Evolutionary conservation across 2,113 vertebrate genomes (phyloP).

Genomic region (Cryptotis parvus): DNA sequence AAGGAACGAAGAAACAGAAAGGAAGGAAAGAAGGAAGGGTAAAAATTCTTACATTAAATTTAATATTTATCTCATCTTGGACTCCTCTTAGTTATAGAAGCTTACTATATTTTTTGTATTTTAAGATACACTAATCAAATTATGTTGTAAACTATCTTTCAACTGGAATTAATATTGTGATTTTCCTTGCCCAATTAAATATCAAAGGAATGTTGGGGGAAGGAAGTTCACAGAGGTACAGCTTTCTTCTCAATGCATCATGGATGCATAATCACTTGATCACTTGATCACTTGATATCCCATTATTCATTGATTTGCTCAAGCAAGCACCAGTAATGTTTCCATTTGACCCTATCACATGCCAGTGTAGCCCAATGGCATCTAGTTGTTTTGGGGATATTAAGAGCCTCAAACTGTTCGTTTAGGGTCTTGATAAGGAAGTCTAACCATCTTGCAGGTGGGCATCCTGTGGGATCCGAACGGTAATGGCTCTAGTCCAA

Average conservation of each 20-base stretch:
- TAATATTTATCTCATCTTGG: background rate
- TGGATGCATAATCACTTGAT: background rate
- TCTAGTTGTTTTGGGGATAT: too few species aligned
- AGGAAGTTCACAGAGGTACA: background rate
- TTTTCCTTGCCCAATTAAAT: background rate
- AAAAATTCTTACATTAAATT: background rate
- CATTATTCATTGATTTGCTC: too few species aligned
- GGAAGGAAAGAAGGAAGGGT: too few species aligned
- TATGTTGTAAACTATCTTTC: background rate
- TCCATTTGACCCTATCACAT: too few species aligned
- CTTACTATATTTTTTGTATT: background rate
- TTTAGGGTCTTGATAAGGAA: too few species aligned
- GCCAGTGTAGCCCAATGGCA: too few species aligned
- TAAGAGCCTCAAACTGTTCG: too few species aligned
- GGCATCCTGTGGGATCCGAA: too few species aligned
- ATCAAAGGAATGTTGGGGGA: background rate
- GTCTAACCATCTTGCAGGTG: too few species aligned
- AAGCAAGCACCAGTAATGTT: too few species aligned
- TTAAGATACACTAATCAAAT: background rate
- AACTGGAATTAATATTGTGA: background rate
- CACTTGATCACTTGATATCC: too few species aligned
- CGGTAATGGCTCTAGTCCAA: too few species aligned
- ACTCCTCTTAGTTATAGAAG: background rate
- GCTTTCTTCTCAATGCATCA: background rate
- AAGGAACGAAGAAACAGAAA: background rate